Conservation (phyloP, 2,797 vertebrate species). For the Poecile montanus region DNA sequence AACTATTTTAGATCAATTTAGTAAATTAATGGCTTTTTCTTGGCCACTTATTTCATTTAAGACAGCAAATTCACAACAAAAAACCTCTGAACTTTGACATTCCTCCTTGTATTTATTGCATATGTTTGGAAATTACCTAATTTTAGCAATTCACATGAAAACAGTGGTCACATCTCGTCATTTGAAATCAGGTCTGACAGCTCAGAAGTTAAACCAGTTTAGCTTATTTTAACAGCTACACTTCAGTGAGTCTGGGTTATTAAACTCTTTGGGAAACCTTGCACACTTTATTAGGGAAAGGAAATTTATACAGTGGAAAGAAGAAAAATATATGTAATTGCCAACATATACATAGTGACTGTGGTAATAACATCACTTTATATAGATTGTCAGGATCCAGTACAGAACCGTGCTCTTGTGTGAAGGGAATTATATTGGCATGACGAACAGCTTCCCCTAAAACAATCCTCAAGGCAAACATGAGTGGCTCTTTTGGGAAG, state of each 20-base stretch:
- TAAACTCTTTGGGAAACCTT: slow-evolving; percentile 70
- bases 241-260: slow-evolving; percentile 66
- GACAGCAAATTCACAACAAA: background rate
- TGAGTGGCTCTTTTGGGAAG: background rate
- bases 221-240: slow-evolving; percentile 74
- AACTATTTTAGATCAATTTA: background rate
- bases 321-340: slow-evolving; percentile 58
- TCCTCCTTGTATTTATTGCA: background rate
- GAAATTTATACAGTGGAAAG: slow-evolving; percentile 64
- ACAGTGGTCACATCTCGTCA: slow-evolving; percentile 50
- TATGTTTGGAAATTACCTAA: slow-evolving; percentile 54
- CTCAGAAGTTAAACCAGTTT: slow-evolving; percentile 71
- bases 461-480: background rate
- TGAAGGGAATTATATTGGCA: background rate
- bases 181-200: slow-evolving; percentile 71
- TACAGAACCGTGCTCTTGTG: background rate
- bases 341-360: slow-evolving; percentile 38
- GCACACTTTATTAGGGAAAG: slow-evolving; percentile 66
- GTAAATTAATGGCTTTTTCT: background rate
- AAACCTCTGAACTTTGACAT: background rate
- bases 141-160: slow-evolving; percentile 58
- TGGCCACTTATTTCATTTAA: background rate
- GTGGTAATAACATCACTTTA: slow-evolving; percentile 37
- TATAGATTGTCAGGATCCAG: background rate
- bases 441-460: background rate